phyloP scores from a whole-genome alignment of 2,888 invertebrate genomes.

The Cistogaster globosa region DNA sequence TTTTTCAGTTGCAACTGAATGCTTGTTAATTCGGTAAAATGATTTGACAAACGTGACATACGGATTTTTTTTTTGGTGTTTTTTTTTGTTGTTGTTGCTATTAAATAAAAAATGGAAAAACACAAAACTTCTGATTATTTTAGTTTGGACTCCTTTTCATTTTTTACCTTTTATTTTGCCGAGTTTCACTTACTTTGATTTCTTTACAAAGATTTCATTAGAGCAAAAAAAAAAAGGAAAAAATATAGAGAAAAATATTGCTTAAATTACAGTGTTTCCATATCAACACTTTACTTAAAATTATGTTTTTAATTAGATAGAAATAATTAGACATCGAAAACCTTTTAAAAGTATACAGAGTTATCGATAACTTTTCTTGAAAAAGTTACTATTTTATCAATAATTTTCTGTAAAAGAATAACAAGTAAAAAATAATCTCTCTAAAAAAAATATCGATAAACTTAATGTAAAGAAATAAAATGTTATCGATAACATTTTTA shows the following conservation, averaged over 20 bases:
- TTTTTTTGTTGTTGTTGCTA: conserved; percentile 11
- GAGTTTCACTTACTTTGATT: conserved; percentile 58
- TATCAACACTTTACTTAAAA: not conserved
- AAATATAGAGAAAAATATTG: not conserved
- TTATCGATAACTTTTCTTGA: no score
- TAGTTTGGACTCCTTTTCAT: not conserved
- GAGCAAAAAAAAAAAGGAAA: not conserved
- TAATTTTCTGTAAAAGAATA: no score
- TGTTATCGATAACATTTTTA: not conserved
- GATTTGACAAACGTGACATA: conserved; percentile 71
- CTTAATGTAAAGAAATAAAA: not conserved
- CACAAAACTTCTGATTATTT: conserved; percentile 51
- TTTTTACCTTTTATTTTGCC: not conserved
- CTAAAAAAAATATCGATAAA: no score
- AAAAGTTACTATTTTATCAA: no score
- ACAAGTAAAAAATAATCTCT: no score
- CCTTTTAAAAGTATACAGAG: no score
- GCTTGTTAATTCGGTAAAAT: conserved; percentile 63
- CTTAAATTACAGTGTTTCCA: conserved; percentile 37
- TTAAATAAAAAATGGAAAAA: conserved; percentile 2
- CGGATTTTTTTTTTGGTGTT: conserved; percentile 35
- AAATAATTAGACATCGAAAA: no score
- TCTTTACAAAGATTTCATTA: conserved; percentile 29
- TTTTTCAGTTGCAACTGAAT: conserved; percentile 18
- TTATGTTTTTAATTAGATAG: not conserved